phyloP scores from a whole-genome alignment of 2,113 vertebrate genomes.

The Cathartes aura region DNA sequence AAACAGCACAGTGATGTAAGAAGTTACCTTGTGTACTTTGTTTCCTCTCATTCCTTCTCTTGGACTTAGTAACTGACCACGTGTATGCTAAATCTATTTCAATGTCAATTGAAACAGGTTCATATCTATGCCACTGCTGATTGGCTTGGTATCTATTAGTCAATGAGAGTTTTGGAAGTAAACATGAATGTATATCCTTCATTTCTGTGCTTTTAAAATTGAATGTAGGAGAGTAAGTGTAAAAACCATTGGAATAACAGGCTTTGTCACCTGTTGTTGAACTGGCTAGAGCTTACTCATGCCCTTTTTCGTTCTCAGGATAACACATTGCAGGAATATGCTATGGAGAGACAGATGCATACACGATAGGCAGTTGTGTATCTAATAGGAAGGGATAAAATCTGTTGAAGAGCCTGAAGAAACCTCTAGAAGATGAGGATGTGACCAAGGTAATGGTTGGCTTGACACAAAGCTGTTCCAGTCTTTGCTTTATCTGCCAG shows the following conservation, averaged over 20 bases:
- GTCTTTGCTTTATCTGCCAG: not conserved
- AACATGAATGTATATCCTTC: not conserved
- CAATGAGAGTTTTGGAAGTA: not conserved
- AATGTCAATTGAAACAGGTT: not conserved
- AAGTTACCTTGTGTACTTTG: not conserved
- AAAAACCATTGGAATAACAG: not conserved
- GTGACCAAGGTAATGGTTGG: not conserved
- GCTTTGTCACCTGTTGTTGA: not conserved
- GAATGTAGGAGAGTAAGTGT: not conserved
- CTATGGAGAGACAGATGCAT: not conserved
- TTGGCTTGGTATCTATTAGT: not conserved
- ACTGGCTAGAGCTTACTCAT: not conserved
- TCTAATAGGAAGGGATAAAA: not conserved
- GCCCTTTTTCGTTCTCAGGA: not conserved
- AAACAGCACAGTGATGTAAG: not conserved
- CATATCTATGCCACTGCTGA: not conserved
- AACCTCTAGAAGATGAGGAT: not conserved
- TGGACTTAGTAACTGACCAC: not conserved
- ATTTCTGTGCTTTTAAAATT: not conserved
- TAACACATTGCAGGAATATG: not conserved
- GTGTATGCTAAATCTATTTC: not conserved
- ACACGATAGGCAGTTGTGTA: not conserved
- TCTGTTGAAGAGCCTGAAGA: not conserved
- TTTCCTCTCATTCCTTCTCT: not conserved
- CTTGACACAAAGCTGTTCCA: not conserved